phyloP scores from a whole-genome alignment of 2,113 vertebrate species.

The Tetraodon nigroviridis region DNA sequence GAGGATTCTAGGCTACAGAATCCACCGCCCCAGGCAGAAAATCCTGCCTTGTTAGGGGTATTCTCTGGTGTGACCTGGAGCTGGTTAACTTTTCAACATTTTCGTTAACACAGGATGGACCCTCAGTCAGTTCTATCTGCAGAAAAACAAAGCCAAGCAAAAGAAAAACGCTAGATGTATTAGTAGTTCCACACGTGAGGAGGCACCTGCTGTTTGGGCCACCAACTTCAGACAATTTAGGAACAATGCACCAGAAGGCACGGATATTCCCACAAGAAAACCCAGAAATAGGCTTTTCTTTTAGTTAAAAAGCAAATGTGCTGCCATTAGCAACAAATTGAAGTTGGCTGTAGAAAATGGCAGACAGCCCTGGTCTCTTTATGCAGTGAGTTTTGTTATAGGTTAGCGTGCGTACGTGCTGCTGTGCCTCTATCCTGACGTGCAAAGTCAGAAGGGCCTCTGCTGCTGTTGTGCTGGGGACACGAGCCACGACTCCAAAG shows the following conservation, averaged over 20 bases:
- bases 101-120: too few relatives aligned
- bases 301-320: conserved; percentile 39
- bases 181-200: too few relatives aligned
- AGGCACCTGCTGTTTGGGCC: too few relatives aligned
- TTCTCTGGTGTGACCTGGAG: too few relatives aligned
- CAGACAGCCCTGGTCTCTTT: conserved; percentile 12
- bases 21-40: too few relatives aligned
- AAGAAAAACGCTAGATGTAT: too few relatives aligned
- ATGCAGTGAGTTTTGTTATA: conserved; percentile 24
- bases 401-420: conserved; percentile 27
- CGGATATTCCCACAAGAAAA: conserved; percentile 21
- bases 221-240: neutral
- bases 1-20: too few relatives aligned
- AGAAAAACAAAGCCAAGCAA: too few relatives aligned
- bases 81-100: too few relatives aligned
- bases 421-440: conserved; percentile 48
- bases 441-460: conserved; percentile 17
- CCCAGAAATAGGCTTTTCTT: conserved; percentile 32
- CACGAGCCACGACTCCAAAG: conserved; percentile 21
- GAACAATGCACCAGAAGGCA: conserved; percentile 23
- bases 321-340: conserved; percentile 42
- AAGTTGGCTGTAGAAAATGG: conserved; percentile 5
- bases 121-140: too few relatives aligned
- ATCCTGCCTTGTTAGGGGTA: too few relatives aligned
- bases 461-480: conserved; percentile 20